Conservation (phyloP, 2,888 invertebrate species). For the Gonocerus acuteangulatus region DNA sequence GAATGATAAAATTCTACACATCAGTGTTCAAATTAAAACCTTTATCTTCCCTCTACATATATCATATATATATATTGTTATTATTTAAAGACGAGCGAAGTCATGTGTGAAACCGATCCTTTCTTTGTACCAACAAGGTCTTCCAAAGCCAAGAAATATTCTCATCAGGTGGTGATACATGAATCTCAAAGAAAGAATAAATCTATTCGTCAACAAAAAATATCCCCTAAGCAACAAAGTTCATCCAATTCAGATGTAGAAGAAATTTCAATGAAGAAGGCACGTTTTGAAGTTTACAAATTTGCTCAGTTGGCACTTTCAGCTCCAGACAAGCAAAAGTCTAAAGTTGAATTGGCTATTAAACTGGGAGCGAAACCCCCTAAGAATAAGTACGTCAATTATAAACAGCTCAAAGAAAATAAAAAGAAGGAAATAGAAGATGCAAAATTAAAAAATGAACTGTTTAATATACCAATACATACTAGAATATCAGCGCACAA, state of each 20-base stretch:
- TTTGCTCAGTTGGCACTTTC: constrained; percentile 74
- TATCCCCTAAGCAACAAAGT: not conserved
- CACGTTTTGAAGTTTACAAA: constrained; percentile 72
- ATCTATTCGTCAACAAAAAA: not conserved
- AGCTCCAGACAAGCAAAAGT: constrained; percentile 61
- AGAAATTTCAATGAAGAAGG: constrained; percentile 64
- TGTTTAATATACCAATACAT: constrained; percentile 19
- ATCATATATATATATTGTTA: too few relatives aligned
- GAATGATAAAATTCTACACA: too few relatives aligned
- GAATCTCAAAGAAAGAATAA: not conserved
- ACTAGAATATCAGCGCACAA: constrained; percentile 17
- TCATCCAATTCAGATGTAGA: constrained; percentile 40
- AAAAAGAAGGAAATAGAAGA: constrained; percentile 10
- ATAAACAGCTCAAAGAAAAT: constrained; percentile 28
- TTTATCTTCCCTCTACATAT: too few relatives aligned
- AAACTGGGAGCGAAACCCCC: constrained; percentile 51
- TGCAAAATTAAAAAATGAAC: constrained; percentile 23
- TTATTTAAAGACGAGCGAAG: not conserved
- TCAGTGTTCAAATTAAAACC: too few relatives aligned
- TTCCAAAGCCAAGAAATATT: not conserved
- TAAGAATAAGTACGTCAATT: constrained; percentile 30
- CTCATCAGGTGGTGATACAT: constrained; percentile 23
- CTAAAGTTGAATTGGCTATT: constrained; percentile 68
- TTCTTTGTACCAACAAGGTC: constrained; percentile 31
- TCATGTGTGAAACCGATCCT: constrained; percentile 9